These are phyloP conservation scores for Crotalus viridis DNA, from an alignment of 2,113 vertebrate species.

Conservation along the genomic window DNA sequence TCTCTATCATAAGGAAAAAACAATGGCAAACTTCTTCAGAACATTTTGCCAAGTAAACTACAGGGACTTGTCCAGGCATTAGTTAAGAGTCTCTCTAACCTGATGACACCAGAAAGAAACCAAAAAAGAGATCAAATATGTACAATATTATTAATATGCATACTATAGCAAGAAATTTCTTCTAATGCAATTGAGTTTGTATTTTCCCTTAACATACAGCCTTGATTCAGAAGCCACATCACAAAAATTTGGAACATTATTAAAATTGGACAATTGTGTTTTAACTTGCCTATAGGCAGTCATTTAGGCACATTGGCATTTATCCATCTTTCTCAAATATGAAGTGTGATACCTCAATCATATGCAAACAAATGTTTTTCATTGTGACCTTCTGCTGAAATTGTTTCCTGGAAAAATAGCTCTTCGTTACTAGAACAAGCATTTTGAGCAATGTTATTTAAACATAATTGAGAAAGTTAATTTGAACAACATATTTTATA, in stretches of 20 bases:
- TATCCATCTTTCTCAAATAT: not conserved
- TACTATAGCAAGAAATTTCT: not conserved
- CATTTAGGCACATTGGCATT: not conserved
- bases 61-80: not conserved
- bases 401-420: not conserved
- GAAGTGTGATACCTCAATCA: not conserved
- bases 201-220: not conserved
- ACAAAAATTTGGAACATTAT: not conserved
- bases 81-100: not conserved
- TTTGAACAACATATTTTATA: slow-evolving; percentile 26
- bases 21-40: not conserved
- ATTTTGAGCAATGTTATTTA: not conserved
- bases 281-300: not conserved
- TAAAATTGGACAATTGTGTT: not conserved
- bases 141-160: not conserved
- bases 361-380: not conserved
- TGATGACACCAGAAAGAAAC: not conserved
- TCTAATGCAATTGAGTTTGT: not conserved
- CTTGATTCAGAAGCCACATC: not conserved
- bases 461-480: slow-evolving; percentile 25
- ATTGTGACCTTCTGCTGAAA: not conserved
- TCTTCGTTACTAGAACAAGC: not conserved
- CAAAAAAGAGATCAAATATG: not conserved
- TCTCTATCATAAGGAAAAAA: not conserved
- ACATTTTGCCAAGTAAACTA: not conserved